These are phyloP conservation scores for Euglossa dilemma DNA, from an alignment of 1,140 invertebrate species.

Conservation along the genomic window DNA sequence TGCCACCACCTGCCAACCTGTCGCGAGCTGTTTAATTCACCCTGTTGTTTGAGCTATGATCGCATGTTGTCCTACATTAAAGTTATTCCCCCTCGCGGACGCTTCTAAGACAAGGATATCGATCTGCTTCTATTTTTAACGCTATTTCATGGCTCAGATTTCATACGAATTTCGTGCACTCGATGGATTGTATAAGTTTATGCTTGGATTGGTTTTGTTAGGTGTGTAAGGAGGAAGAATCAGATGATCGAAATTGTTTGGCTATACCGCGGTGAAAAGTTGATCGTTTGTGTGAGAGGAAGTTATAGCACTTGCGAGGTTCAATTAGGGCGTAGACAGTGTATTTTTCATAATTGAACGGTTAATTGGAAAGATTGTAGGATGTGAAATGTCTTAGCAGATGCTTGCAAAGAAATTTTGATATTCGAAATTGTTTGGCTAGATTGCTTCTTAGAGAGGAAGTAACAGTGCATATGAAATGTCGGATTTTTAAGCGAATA, in stretches of 20 bases:
- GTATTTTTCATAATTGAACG: not conserved
- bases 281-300: not conserved
- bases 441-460: too few species aligned
- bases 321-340: not conserved
- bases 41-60: conserved; percentile 31
- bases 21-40: conserved; percentile 13
- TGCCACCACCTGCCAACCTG: conserved; percentile 3
- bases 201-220: too few species aligned
- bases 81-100: conserved; percentile 28
- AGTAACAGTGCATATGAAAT: too few species aligned
- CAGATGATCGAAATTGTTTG: too few species aligned
- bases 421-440: too few species aligned
- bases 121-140: conserved; percentile 51
- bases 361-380: too few species aligned
- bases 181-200: not conserved
- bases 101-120: conserved; percentile 43
- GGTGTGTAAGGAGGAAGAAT: too few species aligned
- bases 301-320: not conserved
- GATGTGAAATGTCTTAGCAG: too few species aligned
- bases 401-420: too few species aligned
- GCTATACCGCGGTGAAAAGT: not conserved
- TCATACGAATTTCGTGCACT: conserved; percentile 1
- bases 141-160: not conserved
- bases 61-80: conserved; percentile 49
- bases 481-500: too few species aligned